Evolutionary conservation across 2,888 invertebrate genomes (phyloP).

Genomic region (Pandemis cinnamomeana): DNA sequence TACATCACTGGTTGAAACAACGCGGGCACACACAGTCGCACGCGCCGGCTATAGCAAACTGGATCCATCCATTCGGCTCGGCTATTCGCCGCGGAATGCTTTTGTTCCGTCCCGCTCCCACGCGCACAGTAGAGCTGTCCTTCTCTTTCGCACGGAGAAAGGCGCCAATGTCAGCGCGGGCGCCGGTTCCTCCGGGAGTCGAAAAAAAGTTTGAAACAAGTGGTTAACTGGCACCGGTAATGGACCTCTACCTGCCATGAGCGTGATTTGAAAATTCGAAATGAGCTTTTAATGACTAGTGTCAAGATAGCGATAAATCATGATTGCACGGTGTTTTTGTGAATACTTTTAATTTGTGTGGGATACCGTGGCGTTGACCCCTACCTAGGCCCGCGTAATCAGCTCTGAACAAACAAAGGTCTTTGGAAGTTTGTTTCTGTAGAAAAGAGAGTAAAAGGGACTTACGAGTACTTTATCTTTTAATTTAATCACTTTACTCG

Average conservation of each 20-base stretch:
- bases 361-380: slow-evolving; percentile 19
- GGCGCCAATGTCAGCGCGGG: slow-evolving; percentile 80
- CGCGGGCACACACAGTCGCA: slow-evolving; percentile 64
- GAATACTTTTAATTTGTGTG: slow-evolving; percentile 16
- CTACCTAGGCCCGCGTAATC: slow-evolving; percentile 5
- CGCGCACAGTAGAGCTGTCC: slow-evolving; percentile 47
- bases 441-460: neutral
- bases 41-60: slow-evolving; percentile 76
- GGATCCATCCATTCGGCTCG: slow-evolving; percentile 74
- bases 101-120: slow-evolving; percentile 66
- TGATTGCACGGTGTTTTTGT: slow-evolving; percentile 44
- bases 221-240: slow-evolving; percentile 45
- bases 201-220: slow-evolving; percentile 68
- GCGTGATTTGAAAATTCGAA: slow-evolving; percentile 69
- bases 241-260: slow-evolving; percentile 70
- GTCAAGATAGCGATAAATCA: slow-evolving; percentile 27
- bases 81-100: slow-evolving; percentile 76
- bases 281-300: slow-evolving; percentile 52
- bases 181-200: slow-evolving; percentile 81
- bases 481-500: neutral
- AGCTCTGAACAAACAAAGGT: slow-evolving; percentile 12
- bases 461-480: neutral
- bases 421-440: slow-evolving; percentile 1
- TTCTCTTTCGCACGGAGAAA: slow-evolving; percentile 73
- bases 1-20: slow-evolving; percentile 72